phyloP scores from a whole-genome alignment of 1,140 invertebrate species.

The Drosophila repleta region DNA sequence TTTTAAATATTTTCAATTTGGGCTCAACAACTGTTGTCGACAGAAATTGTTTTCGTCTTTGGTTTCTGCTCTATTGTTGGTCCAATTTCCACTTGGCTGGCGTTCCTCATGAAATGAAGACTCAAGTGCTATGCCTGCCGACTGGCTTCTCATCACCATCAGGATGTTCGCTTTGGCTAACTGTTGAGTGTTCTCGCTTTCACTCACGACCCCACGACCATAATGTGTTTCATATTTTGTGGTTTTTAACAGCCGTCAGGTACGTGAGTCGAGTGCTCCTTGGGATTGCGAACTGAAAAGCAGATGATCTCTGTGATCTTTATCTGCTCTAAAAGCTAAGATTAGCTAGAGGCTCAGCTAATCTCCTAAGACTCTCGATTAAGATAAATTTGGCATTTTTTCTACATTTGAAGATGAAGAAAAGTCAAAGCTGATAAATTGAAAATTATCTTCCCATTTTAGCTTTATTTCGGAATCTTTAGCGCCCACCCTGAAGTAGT shows the following conservation, averaged over 20 bases:
- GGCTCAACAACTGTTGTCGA: slow-evolving; percentile 61
- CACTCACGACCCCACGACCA: slow-evolving; percentile 10
- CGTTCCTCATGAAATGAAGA: slow-evolving; percentile 42
- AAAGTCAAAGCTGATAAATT: no score
- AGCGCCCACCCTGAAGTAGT: slow-evolving; percentile 9
- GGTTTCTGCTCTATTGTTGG: slow-evolving; percentile 52
- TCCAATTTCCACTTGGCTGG: slow-evolving; percentile 70
- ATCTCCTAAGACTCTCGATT: no score
- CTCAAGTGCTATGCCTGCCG: slow-evolving; percentile 55
- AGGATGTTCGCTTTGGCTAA: slow-evolving; percentile 46
- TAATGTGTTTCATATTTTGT: slow-evolving; percentile 46
- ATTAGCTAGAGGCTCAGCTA: no score
- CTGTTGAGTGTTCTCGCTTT: slow-evolving; percentile 20
- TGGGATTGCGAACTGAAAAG: not conserved
- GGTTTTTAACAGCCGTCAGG: slow-evolving; percentile 34
- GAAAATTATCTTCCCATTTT: not conserved
- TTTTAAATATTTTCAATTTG: slow-evolving; percentile 70
- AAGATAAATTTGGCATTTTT: no score
- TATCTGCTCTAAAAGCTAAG: not conserved
- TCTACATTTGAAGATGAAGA: no score
- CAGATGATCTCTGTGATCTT: not conserved
- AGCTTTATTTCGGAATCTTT: not conserved
- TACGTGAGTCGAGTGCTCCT: slow-evolving; percentile 12
- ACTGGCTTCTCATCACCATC: slow-evolving; percentile 29
- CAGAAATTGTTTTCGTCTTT: slow-evolving; percentile 10